A percentile compares a stretch with the other conserved stretches of the same genome.
phyloP scores from a whole-genome alignment of 35 echinoderm and acorn worm species.

The Eucidaris tribuloides region DNA sequence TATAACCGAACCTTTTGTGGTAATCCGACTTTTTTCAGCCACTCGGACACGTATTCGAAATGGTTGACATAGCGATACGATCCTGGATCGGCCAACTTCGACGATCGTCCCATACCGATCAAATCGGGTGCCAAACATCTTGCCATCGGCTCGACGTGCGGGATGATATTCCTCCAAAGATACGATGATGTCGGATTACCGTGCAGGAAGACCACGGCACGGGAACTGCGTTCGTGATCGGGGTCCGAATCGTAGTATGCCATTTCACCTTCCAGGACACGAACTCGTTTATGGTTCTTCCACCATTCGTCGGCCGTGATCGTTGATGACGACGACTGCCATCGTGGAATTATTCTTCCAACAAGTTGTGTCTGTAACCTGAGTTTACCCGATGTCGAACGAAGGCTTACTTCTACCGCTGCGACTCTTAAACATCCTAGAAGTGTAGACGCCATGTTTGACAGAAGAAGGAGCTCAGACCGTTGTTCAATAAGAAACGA shows the following conservation, averaged over 20 bases:
- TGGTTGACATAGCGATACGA: constrained; percentile 76
- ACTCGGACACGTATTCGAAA: constrained; percentile 72
- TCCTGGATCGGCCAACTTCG: constrained; percentile 47
- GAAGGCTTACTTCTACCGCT: no score
- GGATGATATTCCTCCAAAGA: constrained; percentile 85
- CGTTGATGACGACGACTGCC: not conserved
- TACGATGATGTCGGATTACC: constrained; percentile 96
- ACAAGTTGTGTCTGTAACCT: no score
- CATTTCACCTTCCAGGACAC: constrained; percentile 74
- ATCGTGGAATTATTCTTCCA: not conserved
- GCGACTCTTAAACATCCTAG: no score
- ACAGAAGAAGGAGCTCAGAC: no score
- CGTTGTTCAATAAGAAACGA: no score
- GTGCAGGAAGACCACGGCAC: constrained; percentile 70
- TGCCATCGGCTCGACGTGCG: constrained; percentile 54
- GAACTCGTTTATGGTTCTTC: constrained; percentile 37
- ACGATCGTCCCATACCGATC: constrained; percentile 83
- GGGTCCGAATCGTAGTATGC: constrained; percentile 88
- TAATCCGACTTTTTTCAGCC: constrained; percentile 69
- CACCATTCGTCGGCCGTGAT: constrained; percentile 75
- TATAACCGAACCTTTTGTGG: constrained; percentile 85
- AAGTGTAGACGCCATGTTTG: no score
- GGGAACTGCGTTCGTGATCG: not conserved
- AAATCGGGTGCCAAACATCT: constrained; percentile 89
- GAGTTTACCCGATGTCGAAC: no score